phyloP scores from a whole-genome alignment of 2,888 invertebrate genomes.

The Philereme vetulata region DNA sequence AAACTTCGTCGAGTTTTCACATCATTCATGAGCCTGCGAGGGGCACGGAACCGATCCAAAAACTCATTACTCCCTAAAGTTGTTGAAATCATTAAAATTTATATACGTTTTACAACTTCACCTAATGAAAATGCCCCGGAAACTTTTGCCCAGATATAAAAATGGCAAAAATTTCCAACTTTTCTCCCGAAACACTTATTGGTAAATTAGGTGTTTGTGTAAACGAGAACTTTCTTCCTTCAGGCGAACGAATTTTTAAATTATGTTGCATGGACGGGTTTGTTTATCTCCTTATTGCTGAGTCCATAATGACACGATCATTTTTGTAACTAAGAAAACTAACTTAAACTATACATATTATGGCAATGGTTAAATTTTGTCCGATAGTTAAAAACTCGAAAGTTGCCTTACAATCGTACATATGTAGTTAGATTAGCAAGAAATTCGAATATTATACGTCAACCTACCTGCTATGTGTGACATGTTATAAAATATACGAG shows the following conservation, averaged over 20 bases:
- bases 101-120: constrained; percentile 63
- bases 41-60: constrained; percentile 47
- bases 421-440: too few relatives aligned
- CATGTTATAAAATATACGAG: not conserved
- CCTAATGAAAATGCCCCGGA: constrained; percentile 64
- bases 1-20: constrained; percentile 52
- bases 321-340: too few relatives aligned
- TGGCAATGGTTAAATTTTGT: too few relatives aligned
- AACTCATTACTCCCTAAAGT: constrained; percentile 68
- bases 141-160: constrained; percentile 49
- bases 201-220: constrained; percentile 39
- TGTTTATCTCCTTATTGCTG: constrained; percentile 16
- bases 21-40: constrained; percentile 46
- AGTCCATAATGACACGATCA: not conserved
- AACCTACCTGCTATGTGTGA: too few relatives aligned
- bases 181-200: constrained; percentile 38
- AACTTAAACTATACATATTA: too few relatives aligned
- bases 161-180: constrained; percentile 38
- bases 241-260: constrained; percentile 25
- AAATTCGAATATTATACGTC: too few relatives aligned
- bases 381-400: too few relatives aligned
- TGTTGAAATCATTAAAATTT: constrained; percentile 73
- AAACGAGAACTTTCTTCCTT: constrained; percentile 32
- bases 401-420: too few relatives aligned
- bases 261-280: constrained; percentile 9